Percentiles rank a stretch among this genome's conserved stretches.
Conservation (phyloP, 2,888 invertebrate genomes). For the Microctonus aethiopoides region DNA sequence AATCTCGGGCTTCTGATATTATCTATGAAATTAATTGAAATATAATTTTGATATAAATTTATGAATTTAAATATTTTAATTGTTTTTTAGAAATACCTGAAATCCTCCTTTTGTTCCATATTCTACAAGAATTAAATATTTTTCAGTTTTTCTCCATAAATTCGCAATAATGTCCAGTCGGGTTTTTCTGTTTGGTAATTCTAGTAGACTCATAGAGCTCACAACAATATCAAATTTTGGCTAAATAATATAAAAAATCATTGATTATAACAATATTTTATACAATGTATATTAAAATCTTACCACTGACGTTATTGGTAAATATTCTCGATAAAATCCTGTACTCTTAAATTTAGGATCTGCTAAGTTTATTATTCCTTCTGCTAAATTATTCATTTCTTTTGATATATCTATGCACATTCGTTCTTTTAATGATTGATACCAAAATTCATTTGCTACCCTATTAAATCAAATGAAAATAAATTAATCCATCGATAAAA, state of each 20-base stretch:
- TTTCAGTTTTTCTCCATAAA: constrained; percentile 87
- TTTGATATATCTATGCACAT: constrained; percentile 85
- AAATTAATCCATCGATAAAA: constrained; percentile 21
- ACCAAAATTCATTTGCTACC: constrained; percentile 82
- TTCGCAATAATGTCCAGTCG: constrained; percentile 79
- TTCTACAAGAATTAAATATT: constrained; percentile 86
- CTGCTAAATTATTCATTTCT: constrained; percentile 85
- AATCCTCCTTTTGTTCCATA: constrained; percentile 86
- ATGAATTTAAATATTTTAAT: constrained; percentile 21
- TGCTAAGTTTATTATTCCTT: constrained; percentile 75
- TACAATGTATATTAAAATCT: constrained; percentile 43
- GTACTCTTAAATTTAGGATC: constrained; percentile 72
- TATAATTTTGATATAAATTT: constrained; percentile 19
- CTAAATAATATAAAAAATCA: constrained; percentile 57
- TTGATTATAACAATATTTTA: constrained; percentile 53
- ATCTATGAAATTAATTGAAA: constrained; percentile 59
- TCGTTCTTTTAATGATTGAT: constrained; percentile 79
- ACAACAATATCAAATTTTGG: constrained; percentile 83
- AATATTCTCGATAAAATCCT: constrained; percentile 80
- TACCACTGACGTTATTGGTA: constrained; percentile 75
- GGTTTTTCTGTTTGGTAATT: constrained; percentile 76
- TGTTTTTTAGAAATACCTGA: constrained; percentile 66
- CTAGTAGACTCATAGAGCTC: constrained; percentile 83
- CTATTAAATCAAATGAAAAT: constrained; percentile 59
- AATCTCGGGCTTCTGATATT: constrained; percentile 87